A percentile compares a stretch with the other conserved stretches of the same genome.
Conservation (phyloP, 1,140 invertebrate genomes). For the Grapholita molesta region DNA sequence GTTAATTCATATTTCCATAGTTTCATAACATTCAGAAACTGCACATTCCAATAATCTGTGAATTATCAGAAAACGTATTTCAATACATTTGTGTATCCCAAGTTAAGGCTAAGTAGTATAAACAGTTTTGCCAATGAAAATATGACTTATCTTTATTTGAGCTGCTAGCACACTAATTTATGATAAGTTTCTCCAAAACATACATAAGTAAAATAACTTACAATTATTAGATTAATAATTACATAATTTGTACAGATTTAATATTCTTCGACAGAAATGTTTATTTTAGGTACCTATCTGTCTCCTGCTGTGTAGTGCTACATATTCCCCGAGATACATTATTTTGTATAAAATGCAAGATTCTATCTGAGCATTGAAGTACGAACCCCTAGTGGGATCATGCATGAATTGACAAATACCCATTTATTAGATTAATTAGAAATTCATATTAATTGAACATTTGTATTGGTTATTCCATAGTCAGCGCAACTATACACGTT, state of each 20-base stretch:
- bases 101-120: no score
- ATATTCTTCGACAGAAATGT: background rate
- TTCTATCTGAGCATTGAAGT: background rate
- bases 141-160: background rate
- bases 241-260: slow-evolving; percentile 7
- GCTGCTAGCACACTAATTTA: background rate
- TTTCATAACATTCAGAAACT: no score
- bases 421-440: background rate
- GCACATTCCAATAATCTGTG: no score
- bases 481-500: background rate
- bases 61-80: no score
- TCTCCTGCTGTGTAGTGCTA: no score
- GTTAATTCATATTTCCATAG: background rate
- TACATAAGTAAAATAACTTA: background rate
- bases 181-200: slow-evolving; percentile 7
- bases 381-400: background rate
- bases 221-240: background rate
- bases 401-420: background rate
- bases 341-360: background rate
- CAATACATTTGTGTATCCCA: no score
- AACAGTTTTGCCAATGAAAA: background rate
- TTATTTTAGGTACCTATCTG: background rate
- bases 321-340: no score
- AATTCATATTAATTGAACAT: background rate
- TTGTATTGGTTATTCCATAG: background rate